phyloP scores from a whole-genome alignment of 1,140 invertebrate genomes.

The Diuraphis noxia region DNA sequence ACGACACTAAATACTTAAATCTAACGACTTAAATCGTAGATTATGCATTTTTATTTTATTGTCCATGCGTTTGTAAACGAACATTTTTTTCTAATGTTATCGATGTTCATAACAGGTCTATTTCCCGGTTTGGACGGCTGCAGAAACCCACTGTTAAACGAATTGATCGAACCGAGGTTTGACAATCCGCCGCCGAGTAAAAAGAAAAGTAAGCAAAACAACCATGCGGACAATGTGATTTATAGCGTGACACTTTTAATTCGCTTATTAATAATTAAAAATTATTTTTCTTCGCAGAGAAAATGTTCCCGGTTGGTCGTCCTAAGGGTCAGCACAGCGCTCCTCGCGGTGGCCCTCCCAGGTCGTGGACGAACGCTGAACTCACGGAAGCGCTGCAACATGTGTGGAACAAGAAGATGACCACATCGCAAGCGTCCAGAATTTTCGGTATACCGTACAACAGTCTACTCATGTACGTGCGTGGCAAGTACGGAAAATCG shows the following conservation, averaged over 20 bases:
- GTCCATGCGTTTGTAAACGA: background rate
- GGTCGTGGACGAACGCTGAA: constrained; percentile 88
- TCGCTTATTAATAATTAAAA: no score
- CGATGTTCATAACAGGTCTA: constrained; percentile 59
- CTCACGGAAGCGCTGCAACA: constrained; percentile 84
- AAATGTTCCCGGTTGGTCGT: constrained; percentile 64
- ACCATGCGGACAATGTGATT: background rate
- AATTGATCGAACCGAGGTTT: constrained; percentile 67
- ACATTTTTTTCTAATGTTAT: background rate
- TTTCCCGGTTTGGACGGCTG: constrained; percentile 75
- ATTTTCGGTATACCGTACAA: constrained; percentile 91
- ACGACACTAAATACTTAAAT: background rate
- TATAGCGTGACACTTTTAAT: background rate
- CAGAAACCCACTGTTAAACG: constrained; percentile 70
- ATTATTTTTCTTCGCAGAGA: background rate
- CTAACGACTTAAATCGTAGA: background rate
- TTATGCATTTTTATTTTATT: background rate
- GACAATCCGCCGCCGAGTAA: constrained; percentile 59
- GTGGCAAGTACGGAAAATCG: constrained; percentile 89
- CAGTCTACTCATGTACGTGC: constrained; percentile 85
- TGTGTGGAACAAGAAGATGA: constrained; percentile 93
- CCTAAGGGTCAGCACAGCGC: constrained; percentile 87
- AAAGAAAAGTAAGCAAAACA: constrained; percentile 59
- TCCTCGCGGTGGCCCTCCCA: constrained; percentile 80
- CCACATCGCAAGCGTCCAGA: constrained; percentile 85